phyloP scores from a whole-genome alignment of 2,888 invertebrate genomes.

The Euplexia lucipara region DNA sequence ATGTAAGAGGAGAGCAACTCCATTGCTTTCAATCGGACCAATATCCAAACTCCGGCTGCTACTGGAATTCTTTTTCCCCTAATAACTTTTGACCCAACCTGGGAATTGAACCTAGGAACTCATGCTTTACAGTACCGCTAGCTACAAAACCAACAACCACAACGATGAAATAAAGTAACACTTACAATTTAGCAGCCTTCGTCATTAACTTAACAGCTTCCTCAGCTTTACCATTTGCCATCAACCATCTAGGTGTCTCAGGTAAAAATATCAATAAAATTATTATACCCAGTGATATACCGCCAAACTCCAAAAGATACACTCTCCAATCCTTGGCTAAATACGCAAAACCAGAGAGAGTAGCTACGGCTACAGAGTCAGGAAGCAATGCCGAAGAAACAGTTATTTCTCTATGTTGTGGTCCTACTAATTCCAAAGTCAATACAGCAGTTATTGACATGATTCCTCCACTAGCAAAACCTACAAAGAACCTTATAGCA shows the following conservation, averaged over 20 bases:
- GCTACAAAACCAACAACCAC: too few relatives aligned
- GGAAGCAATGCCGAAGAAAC: constrained; percentile 67
- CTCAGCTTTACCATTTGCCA: constrained; percentile 71
- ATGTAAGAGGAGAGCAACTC: too few relatives aligned
- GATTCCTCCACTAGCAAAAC: constrained; percentile 94
- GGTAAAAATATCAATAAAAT: constrained; percentile 70
- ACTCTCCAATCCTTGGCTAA: constrained; percentile 71
- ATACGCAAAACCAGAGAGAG: constrained; percentile 73
- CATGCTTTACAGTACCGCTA: too few relatives aligned
- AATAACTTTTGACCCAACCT: too few relatives aligned
- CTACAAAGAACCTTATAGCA: constrained; percentile 92
- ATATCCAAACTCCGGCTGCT: too few relatives aligned
- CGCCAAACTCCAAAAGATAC: constrained; percentile 68
- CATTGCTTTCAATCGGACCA: too few relatives aligned
- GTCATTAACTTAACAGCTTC: constrained; percentile 71
- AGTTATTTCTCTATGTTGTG: constrained; percentile 80
- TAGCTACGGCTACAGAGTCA: constrained; percentile 69
- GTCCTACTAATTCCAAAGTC: constrained; percentile 91
- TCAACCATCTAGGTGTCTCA: constrained; percentile 81
- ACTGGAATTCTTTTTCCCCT: too few relatives aligned
- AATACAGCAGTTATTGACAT: constrained; percentile 90
- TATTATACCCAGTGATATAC: constrained; percentile 66
- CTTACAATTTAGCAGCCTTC: constrained; percentile 77
- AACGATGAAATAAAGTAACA: constrained; percentile 21
- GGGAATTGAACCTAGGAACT: too few relatives aligned